Evolutionary conservation across 2,797 vertebrate genomes (phyloP), one percentile per base, ranked within the genome.

Genomic region (Sebastes trivittatus): DNA sequence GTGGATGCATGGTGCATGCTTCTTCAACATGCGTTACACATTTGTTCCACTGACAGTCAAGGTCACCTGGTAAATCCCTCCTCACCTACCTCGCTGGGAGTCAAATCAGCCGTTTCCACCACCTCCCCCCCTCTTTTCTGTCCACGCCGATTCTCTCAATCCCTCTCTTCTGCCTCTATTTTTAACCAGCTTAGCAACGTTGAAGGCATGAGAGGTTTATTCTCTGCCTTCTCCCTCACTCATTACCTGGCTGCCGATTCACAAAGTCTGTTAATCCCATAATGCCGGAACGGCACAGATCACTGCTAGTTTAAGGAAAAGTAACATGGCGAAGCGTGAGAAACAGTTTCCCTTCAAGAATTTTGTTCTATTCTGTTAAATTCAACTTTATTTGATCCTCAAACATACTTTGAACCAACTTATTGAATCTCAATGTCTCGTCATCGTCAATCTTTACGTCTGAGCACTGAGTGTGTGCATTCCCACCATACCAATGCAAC

Each of bases 171-270:
- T 86, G 89, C 67, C 72, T 92, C 94, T 94, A 94, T 95, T 95
- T 95, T 94, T 94, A 96, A 92, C 87, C 88, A 80, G 94, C 91
- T 95, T 94, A 95, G 89, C 87, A 69, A 81, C 59, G 52, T 4
- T 64, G 83, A 81, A 89, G 86, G 87, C 80, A 87, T 75, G 85
- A 85, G 81, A 88, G 84, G 78, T 92, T 91, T 90, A 88, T 92
- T 92, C 89, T 89, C 70, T 83, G 87, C 87, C 85, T 86, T 87
- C 89, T 85, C 86, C 78, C 73, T 91, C 91, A 69, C 91, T 92
- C 81, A 87, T 91, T 93, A 93, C 93, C 92, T 94, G 90, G 76
- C 83, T 81, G 73, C 72, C 83, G 56, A 88, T 90, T 93, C 87
- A 91, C 87, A 78, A 77, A 89, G 83, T 77, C 87, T 64, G 68